These are phyloP conservation scores for Cololabis saira DNA, from an alignment of 2,113 vertebrate species.

Conservation along the genomic window DNA sequence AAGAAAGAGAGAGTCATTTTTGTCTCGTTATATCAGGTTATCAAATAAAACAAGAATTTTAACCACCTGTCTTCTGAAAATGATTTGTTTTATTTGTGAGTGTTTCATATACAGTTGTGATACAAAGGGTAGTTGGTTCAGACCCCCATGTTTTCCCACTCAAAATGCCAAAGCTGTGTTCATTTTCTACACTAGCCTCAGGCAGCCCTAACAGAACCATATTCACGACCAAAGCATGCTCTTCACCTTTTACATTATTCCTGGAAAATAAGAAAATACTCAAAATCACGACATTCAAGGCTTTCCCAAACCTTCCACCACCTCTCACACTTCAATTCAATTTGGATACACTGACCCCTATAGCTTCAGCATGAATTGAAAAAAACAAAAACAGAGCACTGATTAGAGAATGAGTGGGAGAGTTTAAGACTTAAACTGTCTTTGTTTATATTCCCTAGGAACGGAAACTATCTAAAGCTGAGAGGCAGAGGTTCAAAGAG, in stretches of 20 bases:
- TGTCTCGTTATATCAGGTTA: conserved; percentile 1
- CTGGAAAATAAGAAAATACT: neutral
- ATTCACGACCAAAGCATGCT: neutral
- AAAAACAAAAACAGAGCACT: no score
- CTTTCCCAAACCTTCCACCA: neutral
- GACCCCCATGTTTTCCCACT: conserved; percentile 46
- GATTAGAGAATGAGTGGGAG: neutral
- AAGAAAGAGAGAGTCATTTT: conserved; percentile 11
- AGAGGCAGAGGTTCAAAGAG: conserved; percentile 96
- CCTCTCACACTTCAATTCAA: neutral
- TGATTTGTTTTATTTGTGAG: conserved; percentile 10
- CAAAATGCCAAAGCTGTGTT: conserved; percentile 57
- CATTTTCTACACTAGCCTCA: conserved; percentile 48
- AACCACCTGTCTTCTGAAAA: conserved; percentile 7
- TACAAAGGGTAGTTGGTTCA: conserved; percentile 14
- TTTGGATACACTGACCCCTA: neutral
- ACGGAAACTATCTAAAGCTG: conserved; percentile 93
- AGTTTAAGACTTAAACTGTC: neutral
- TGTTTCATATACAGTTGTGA: conserved; percentile 40
- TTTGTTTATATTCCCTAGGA: conserved; percentile 79
- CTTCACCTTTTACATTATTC: neutral
- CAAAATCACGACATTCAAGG: neutral
- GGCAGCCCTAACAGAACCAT: neutral
- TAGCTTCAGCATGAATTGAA: no score
- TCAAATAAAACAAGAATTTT: conserved; percentile 24